Conservation (phyloP, 2,113 vertebrate genomes). For the Eulemur rufifrons region DNA sequence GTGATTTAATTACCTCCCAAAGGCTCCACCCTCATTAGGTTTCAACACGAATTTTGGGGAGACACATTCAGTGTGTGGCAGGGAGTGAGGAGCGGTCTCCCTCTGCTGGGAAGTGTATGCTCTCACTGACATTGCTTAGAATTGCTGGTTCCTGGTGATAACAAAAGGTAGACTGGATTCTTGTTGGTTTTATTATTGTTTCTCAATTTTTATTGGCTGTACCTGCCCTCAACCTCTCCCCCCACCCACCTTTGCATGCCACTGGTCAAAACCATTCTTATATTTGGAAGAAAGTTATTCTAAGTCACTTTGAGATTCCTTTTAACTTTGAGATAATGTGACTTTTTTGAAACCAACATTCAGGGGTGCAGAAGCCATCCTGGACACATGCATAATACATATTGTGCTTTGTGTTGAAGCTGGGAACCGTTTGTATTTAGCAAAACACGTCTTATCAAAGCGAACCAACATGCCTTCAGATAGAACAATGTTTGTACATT, state of each 20-base stretch:
- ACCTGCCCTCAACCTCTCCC: background rate
- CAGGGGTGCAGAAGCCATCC: background rate
- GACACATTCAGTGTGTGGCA: background rate
- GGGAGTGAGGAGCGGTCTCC: background rate
- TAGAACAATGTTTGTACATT: background rate
- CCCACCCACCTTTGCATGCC: background rate
- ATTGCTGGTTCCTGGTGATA: background rate
- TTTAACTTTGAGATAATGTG: background rate
- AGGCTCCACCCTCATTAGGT: background rate
- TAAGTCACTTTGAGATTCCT: background rate
- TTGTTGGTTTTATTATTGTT: background rate
- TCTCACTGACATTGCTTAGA: background rate
- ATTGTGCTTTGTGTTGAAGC: background rate
- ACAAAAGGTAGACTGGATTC: background rate
- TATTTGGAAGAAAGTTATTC: background rate
- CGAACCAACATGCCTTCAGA: background rate
- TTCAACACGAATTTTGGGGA: background rate
- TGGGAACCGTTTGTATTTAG: background rate
- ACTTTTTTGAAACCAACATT: background rate
- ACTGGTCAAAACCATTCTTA: background rate
- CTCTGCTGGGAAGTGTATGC: background rate
- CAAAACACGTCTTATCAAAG: background rate
- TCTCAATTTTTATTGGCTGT: background rate
- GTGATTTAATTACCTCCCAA: background rate
- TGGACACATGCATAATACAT: accelerated